Conservation (phyloP, 2,888 invertebrate species). For the Drosophila meridionalis region DNA sequence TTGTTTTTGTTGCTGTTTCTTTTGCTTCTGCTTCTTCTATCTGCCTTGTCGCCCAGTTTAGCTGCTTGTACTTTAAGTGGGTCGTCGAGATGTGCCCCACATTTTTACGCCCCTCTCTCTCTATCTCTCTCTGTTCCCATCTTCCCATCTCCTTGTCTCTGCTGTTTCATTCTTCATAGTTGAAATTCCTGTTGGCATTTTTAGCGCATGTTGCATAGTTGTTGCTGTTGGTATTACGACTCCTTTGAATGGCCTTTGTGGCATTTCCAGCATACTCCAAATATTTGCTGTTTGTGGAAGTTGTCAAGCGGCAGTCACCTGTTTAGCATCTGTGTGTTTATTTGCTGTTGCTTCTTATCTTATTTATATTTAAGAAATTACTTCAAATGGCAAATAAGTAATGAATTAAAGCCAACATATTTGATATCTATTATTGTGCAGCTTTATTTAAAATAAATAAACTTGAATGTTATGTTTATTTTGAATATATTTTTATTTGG, state of each 20-base stretch:
- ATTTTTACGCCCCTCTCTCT: neutral
- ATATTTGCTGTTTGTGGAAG: constrained; percentile 10
- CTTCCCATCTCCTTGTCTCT: neutral
- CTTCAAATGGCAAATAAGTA: neutral
- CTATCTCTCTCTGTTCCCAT: neutral
- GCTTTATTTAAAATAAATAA: neutral
- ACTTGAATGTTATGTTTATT: no score
- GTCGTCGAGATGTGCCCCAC: constrained; percentile 36
- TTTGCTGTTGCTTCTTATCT: neutral
- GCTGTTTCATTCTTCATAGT: constrained; percentile 27
- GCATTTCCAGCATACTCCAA: constrained; percentile 40
- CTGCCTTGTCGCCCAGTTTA: constrained; percentile 30
- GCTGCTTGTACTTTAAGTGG: constrained; percentile 50
- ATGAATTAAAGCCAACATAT: neutral
- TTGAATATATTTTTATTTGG: no score
- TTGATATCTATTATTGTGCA: no score
- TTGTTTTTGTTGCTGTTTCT: constrained; percentile 29
- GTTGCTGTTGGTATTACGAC: constrained; percentile 4
- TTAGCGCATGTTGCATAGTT: constrained; percentile 19
- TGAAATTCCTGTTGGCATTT: constrained; percentile 53
- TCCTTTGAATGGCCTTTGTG: constrained; percentile 8
- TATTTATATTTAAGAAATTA: neutral
- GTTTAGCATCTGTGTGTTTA: neutral
- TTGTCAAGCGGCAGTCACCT: constrained; percentile 2
- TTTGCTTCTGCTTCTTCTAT: constrained; percentile 3